A percentile compares a stretch with the other conserved stretches of the same genome.
These are phyloP conservation scores for Psittacula cyanocephala DNA, from an alignment of 2,113 vertebrate species.

Conservation along the genomic window DNA sequence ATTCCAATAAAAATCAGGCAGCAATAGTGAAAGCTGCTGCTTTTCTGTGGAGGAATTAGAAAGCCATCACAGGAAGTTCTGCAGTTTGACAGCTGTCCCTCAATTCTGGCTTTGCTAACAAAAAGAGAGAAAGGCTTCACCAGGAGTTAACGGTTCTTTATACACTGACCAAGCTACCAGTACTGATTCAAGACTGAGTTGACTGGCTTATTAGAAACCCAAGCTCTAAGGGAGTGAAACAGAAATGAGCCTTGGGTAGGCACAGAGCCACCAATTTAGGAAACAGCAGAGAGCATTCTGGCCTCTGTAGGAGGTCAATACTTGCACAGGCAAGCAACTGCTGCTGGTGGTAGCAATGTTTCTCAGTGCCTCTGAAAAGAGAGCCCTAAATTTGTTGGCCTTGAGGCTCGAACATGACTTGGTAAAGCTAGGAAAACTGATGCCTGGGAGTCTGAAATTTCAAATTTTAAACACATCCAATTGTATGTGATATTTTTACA, in stretches of 20 bases:
- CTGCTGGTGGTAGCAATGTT: not conserved
- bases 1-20: not conserved
- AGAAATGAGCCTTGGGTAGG: not conserved
- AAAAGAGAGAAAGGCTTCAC: not conserved
- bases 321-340: not conserved
- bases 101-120: not conserved
- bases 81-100: not conserved
- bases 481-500: not conserved
- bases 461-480: not conserved
- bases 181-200: not conserved
- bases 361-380: not conserved
- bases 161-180: not conserved
- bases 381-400: not conserved
- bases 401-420: slow-evolving; percentile 51
- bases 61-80: not conserved
- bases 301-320: slow-evolving; percentile 18
- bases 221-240: not conserved
- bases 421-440: slow-evolving; percentile 4
- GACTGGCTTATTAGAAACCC: not conserved
- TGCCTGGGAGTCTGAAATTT: not conserved
- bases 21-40: not conserved
- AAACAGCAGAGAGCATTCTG: not conserved
- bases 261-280: slow-evolving; percentile 13
- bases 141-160: not conserved
- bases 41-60: not conserved